phyloP scores from a whole-genome alignment of 2,888 invertebrate species.

The Diaphora mendica region DNA sequence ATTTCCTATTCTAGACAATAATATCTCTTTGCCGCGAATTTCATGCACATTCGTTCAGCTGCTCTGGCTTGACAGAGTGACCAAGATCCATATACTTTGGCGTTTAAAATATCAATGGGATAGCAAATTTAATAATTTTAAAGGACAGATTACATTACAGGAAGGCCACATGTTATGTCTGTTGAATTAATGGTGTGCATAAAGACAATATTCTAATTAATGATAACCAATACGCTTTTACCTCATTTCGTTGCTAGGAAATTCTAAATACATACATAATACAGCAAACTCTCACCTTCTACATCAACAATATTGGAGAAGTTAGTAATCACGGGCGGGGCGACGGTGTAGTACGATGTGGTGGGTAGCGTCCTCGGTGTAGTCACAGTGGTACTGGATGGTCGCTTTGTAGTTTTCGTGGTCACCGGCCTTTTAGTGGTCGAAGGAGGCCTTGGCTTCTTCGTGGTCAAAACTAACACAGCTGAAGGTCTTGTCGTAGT shows the following conservation, averaged over 20 bases:
- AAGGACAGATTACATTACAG: background rate
- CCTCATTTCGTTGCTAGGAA: no score
- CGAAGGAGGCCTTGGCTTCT: conserved; percentile 63
- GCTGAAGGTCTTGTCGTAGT: conserved; percentile 68
- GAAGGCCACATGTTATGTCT: no score
- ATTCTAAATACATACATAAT: background rate
- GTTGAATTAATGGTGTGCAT: background rate
- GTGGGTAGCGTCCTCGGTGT: conserved; percentile 65
- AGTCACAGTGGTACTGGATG: conserved; percentile 59
- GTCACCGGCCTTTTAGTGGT: conserved; percentile 57
- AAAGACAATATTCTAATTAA: background rate
- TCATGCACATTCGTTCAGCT: no score
- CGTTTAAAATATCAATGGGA: background rate
- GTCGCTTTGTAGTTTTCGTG: conserved; percentile 67
- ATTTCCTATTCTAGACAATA: background rate
- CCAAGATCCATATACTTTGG: background rate
- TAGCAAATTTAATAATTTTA: background rate
- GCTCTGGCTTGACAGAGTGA: background rate
- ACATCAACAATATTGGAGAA: conserved; percentile 85
- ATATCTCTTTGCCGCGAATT: background rate
- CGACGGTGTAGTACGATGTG: conserved; percentile 82
- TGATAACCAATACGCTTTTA: background rate
- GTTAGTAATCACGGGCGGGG: conserved; percentile 72
- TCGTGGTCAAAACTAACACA: conserved; percentile 66
- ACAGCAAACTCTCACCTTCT: conserved; percentile 72